These are phyloP conservation scores for Sussaba pulchella DNA, from an alignment of 2,888 invertebrate species.

Conservation along the genomic window DNA sequence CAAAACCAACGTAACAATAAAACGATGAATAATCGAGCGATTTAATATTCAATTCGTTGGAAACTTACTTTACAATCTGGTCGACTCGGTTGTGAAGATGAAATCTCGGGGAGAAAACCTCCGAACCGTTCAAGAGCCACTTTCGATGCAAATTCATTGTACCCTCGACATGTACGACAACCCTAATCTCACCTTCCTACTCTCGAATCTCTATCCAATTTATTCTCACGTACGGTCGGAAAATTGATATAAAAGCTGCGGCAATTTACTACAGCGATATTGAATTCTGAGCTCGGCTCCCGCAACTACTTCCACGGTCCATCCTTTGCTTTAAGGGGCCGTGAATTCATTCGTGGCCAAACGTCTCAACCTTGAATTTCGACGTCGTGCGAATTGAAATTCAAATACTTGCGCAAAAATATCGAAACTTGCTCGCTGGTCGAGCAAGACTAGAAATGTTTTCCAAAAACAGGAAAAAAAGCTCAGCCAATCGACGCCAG, in stretches of 20 bases:
- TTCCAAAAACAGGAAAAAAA: neutral
- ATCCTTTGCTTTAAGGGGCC: conserved; percentile 15
- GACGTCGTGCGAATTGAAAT: neutral
- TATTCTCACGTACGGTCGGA: conserved; percentile 69
- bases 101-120: conserved; percentile 70
- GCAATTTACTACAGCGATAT: conserved; percentile 62
- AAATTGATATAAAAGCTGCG: conserved; percentile 71
- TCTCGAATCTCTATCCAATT: conserved; percentile 72
- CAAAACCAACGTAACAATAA: neutral
- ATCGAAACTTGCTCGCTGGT: neutral
- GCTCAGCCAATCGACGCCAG: too few relatives aligned
- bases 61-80: conserved; percentile 77
- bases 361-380: conserved; percentile 3
- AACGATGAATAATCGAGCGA: conserved; percentile 66
- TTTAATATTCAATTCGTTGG: conserved; percentile 77
- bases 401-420: neutral
- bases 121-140: conserved; percentile 78
- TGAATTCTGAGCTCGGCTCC: conserved; percentile 55
- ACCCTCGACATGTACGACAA: conserved; percentile 62
- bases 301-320: conserved; percentile 2
- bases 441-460: too few relatives aligned
- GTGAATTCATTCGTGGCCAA: neutral
- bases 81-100: conserved; percentile 55
- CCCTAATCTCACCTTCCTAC: conserved; percentile 42
- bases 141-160: conserved; percentile 83